Evolutionary conservation across 2,888 invertebrate species (phyloP).

Genomic region (Shargacucullia verbasci): DNA sequence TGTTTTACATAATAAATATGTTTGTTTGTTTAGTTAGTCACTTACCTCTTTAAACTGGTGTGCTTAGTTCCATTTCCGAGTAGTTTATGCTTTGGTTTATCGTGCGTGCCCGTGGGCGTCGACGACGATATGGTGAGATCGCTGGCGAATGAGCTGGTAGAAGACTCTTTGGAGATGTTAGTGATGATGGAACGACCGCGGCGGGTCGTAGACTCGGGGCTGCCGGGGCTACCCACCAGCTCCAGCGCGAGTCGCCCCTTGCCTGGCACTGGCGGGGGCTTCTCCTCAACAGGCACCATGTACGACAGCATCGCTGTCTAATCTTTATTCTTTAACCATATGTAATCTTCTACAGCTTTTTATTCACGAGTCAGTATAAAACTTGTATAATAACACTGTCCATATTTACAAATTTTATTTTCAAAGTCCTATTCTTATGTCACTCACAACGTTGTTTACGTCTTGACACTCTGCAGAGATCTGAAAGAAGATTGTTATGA

Average conservation of each 20-base stretch:
- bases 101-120: conserved; percentile 90
- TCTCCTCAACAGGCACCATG: conserved; percentile 94
- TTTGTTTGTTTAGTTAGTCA: conserved; percentile 8
- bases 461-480: conserved; percentile 64
- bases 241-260: conserved; percentile 87
- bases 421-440: conserved; percentile 32
- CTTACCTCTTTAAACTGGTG: conserved; percentile 92
- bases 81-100: conserved; percentile 91
- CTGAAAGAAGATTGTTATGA: conserved; percentile 67
- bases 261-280: conserved; percentile 90
- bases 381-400: conserved; percentile 44
- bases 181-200: conserved; percentile 65
- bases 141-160: conserved; percentile 91
- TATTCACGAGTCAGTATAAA: conserved; percentile 44
- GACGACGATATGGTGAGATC: conserved; percentile 91
- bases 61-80: conserved; percentile 92
- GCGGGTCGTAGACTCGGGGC: conserved; percentile 76
- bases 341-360: conserved; percentile 37
- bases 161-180: conserved; percentile 91
- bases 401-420: conserved; percentile 40
- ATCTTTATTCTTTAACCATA: conserved; percentile 44
- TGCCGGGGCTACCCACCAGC: conserved; percentile 78
- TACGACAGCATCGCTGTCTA: conserved; percentile 92
- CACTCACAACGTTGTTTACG: conserved; percentile 38
- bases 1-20: too few species aligned